Evolutionary conservation across 1,140 invertebrate species (phyloP).

Genomic region (Calliopsis andreniformis): DNA sequence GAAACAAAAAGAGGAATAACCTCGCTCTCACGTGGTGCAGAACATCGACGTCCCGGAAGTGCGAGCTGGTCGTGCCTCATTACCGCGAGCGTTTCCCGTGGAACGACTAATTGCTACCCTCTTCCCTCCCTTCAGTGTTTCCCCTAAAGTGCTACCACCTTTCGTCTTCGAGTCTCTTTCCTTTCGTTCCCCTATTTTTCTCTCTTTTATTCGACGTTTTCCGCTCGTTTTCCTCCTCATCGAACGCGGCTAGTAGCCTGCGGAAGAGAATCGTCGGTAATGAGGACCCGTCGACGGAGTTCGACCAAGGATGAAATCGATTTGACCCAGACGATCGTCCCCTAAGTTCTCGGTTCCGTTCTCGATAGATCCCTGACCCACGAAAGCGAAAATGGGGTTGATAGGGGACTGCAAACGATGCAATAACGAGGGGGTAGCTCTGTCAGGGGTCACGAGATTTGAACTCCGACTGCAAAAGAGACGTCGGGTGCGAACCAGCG

Average conservation of each 20-base stretch:
- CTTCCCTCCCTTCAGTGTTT: slow-evolving; percentile 11
- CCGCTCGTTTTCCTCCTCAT: slow-evolving; percentile 52
- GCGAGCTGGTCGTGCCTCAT: slow-evolving; percentile 64
- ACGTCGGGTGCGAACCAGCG: slow-evolving; percentile 11
- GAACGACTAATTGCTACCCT: slow-evolving; percentile 66
- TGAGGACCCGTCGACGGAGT: slow-evolving; percentile 17
- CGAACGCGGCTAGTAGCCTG: slow-evolving; percentile 3
- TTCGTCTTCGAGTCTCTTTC: background rate
- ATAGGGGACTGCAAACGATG: background rate
- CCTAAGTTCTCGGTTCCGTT: slow-evolving; percentile 7
- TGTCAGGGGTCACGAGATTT: background rate
- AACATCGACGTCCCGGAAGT: slow-evolving; percentile 61
- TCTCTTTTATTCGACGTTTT: slow-evolving; percentile 37
- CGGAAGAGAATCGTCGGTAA: slow-evolving; percentile 14
- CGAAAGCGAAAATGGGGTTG: background rate
- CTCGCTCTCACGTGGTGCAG: background rate
- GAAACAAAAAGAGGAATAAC: slow-evolving; percentile 34
- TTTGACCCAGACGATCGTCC: slow-evolving; percentile 46
- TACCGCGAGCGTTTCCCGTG: slow-evolving; percentile 70
- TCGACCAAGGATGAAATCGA: slow-evolving; percentile 61
- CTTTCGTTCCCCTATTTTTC: background rate
- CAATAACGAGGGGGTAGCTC: background rate
- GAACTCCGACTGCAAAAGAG: background rate
- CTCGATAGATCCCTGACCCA: background rate
- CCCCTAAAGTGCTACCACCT: slow-evolving; percentile 15